Base-by-base conservation (phyloP, 2,113 vertebrate species). In the Gracilinanus agilis region DNA sequence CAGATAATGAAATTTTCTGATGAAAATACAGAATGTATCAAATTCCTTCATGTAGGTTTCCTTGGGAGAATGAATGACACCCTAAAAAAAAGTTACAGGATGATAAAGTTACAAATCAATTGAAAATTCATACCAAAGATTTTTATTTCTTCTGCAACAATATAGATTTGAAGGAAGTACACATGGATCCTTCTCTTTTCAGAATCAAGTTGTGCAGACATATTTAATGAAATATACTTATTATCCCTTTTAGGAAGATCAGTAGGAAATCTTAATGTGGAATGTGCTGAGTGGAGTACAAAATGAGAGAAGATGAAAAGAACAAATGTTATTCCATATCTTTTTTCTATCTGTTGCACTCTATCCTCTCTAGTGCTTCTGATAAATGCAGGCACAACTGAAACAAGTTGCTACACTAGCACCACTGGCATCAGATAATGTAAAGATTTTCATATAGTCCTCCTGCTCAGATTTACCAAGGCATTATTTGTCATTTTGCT, bases 271-370 rank as follows among this genome's bases (percentile, higher is more conserved):
- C 53, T 93, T 93, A 61, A n/a, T 58, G 53, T 97, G 94, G 94
- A 98, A 98, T 98, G 96, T 97, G 96, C 98, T 98, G 97, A 98
- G 75, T 93, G 88, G 19, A 44, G 96, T 97, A 92, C 97, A 93
- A 98, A 95, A 90, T 97, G 95, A 98, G 95, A 96, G 97, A 97
- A 98, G 92, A 56, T 55, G 95, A 96, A 97, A 97, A 98, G 92
- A 56, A 55, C 89, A 54, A 29, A 49, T 58, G 55, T 90, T 93
- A 94, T 94, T 96, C 90, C 95, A 97, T 93, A 88, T 34, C 88
- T 94, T 96, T 88, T 29, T 96, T 94, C 90, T 0, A 0, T 89
- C 12, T 11, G 61, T 0, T 0, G 94, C 93, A 93, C 94, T 93
- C 96, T 97, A 29, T 93, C 94, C 54, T 95, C 92, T 91, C 90